Evolutionary conservation across 2,113 vertebrate genomes (phyloP).

Genomic region (Callionymus lyra): DNA sequence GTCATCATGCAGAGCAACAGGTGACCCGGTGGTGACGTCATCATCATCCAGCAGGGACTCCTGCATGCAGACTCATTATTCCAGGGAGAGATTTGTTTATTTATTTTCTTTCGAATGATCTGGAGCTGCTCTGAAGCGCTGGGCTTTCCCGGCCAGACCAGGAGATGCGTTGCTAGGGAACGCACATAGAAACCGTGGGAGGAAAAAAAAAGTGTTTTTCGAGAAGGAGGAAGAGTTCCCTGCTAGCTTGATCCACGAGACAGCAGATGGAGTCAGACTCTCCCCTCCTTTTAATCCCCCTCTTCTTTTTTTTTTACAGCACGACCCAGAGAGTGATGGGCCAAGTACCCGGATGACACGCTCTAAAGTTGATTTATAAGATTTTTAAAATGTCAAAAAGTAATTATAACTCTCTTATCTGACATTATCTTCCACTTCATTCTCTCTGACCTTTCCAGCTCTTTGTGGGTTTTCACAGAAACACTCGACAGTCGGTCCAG

Average conservation of each 20-base stretch:
- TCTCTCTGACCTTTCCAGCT: slow-evolving; percentile 15
- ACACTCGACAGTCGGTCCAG: no score
- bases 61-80: slow-evolving; percentile 21
- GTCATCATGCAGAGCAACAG: no score
- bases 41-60: slow-evolving; percentile 16
- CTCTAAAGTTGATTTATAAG: background rate
- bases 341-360: background rate
- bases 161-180: slow-evolving; percentile 63
- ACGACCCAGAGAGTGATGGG: no score
- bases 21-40: no score
- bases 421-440: background rate
- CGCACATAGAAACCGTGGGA: slow-evolving; percentile 43
- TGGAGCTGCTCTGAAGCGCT: slow-evolving; percentile 45
- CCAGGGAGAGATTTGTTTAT: slow-evolving; percentile 19
- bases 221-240: slow-evolving; percentile 44
- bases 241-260: slow-evolving; percentile 11
- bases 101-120: slow-evolving; percentile 46
- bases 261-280: no score
- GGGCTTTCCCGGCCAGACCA: slow-evolving; percentile 58
- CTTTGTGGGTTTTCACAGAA: no score
- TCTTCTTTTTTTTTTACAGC: no score
- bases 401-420: slow-evolving; percentile 9
- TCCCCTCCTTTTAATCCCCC: no score
- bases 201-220: slow-evolving; percentile 37
- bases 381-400: slow-evolving; percentile 12